These are phyloP conservation scores for Drosophila repleta DNA, from an alignment of 1,140 invertebrate species.

Conservation along the genomic window DNA sequence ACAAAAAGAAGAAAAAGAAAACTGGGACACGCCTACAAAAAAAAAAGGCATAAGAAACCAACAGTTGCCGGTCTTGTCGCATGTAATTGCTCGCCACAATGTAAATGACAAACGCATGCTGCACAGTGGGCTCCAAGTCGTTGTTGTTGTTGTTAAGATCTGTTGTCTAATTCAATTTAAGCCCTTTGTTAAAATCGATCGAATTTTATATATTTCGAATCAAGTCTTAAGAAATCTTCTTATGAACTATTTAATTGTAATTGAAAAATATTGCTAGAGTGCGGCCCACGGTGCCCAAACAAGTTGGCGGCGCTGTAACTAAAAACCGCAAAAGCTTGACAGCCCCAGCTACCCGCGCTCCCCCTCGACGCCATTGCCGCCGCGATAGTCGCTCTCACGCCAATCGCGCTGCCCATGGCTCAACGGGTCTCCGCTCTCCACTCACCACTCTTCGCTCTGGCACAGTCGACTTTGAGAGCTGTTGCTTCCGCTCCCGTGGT, in stretches of 20 bases:
- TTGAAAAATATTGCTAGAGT: background rate
- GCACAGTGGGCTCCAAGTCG: conserved; percentile 48
- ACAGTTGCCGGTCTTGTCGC: conserved; percentile 65
- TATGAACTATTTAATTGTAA: too few relatives aligned
- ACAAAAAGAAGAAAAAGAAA: conserved; percentile 55
- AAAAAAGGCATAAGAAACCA: conserved; percentile 55
- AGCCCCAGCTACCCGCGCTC: conserved; percentile 28
- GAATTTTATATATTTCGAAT: too few relatives aligned
- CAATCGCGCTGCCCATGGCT: conserved; percentile 11
- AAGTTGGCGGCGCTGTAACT: conserved; percentile 69
- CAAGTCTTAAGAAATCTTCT: too few relatives aligned
- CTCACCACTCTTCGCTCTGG: conserved; percentile 11
- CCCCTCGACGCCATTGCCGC: conserved; percentile 2
- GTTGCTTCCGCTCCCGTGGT: conserved; percentile 70
- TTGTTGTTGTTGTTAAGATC: background rate
- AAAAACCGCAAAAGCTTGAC: conserved; percentile 78
- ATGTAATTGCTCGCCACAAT: conserved; percentile 78
- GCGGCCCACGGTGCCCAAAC: conserved; percentile 57
- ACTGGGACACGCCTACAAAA: conserved; percentile 75
- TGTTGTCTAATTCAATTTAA: background rate
- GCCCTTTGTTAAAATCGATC: background rate
- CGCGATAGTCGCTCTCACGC: conserved; percentile 43
- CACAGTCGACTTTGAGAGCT: conserved; percentile 52
- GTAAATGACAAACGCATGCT: conserved; percentile 73
- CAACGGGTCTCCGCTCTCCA: conserved; percentile 8